A percentile compares a stretch with the other conserved stretches of the same genome.
Conservation (phyloP, 2,888 invertebrate genomes). For the Tiliacea citrago region DNA sequence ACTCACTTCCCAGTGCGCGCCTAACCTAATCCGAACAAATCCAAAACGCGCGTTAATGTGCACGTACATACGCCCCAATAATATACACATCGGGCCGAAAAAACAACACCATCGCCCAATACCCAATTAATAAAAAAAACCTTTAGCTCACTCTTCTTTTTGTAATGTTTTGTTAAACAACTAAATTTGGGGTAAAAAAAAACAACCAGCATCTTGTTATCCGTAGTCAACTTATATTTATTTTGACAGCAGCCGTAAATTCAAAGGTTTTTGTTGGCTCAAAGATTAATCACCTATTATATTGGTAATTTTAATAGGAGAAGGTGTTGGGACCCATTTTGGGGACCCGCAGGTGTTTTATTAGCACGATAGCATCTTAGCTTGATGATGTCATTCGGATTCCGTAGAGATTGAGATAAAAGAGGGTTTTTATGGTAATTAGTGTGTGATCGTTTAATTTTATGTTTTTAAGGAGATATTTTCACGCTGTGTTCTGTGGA, state of each 20-base stretch:
- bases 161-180: slow-evolving; percentile 88
- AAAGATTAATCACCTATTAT: slow-evolving; percentile 89
- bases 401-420: slow-evolving; percentile 68
- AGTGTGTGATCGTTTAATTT: slow-evolving; percentile 65
- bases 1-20: slow-evolving; percentile 67
- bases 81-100: slow-evolving; percentile 74
- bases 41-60: slow-evolving; percentile 78
- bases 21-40: slow-evolving; percentile 74
- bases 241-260: slow-evolving; percentile 87
- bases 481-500: slow-evolving; percentile 56
- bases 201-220: slow-evolving; percentile 75
- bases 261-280: slow-evolving; percentile 78
- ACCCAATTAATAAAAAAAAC: slow-evolving; percentile 86
- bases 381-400: slow-evolving; percentile 65
- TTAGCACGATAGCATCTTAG: slow-evolving; percentile 63
- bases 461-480: slow-evolving; percentile 59
- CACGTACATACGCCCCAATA: slow-evolving; percentile 76
- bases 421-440: slow-evolving; percentile 67
- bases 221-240: slow-evolving; percentile 81
- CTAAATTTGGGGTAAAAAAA: slow-evolving; percentile 84
- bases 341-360: slow-evolving; percentile 70
- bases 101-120: slow-evolving; percentile 77
- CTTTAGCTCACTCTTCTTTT: slow-evolving; percentile 71
- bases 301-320: slow-evolving; percentile 86
- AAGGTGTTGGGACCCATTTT: slow-evolving; percentile 80